phyloP scores from a whole-genome alignment of 2,888 invertebrate species.

The Parnassius glacialis region DNA sequence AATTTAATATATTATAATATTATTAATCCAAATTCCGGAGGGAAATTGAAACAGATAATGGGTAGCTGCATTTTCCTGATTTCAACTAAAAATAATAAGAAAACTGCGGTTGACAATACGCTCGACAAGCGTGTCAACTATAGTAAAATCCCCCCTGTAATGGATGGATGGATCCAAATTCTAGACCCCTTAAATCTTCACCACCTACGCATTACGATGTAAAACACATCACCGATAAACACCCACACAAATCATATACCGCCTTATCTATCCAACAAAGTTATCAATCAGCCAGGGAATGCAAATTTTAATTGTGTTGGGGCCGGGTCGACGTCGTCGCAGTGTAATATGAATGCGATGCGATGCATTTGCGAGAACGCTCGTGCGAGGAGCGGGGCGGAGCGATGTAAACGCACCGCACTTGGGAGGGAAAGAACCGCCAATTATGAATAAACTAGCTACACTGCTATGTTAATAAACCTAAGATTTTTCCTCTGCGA shows the following conservation, averaged over 20 bases:
- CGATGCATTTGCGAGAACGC: slow-evolving; percentile 59
- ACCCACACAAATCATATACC: slow-evolving; percentile 55
- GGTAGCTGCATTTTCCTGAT: no score
- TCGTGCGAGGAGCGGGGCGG: slow-evolving; percentile 47
- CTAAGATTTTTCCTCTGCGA: slow-evolving; percentile 72
- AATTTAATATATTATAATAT: no score
- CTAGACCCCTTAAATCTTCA: slow-evolving; percentile 3
- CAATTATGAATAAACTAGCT: slow-evolving; percentile 79
- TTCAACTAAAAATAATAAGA: no score
- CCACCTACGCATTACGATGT: slow-evolving; percentile 15
- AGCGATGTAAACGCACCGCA: slow-evolving; percentile 44
- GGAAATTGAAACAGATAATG: no score
- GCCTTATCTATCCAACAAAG: slow-evolving; percentile 64
- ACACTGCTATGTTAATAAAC: slow-evolving; percentile 75
- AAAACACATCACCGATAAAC: slow-evolving; percentile 30
- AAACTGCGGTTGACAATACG: no score
- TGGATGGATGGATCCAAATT: not conserved
- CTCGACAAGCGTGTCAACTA: no score
- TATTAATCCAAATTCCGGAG: no score
- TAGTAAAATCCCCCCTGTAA: no score
- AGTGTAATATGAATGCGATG: slow-evolving; percentile 62
- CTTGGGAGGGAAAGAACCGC: slow-evolving; percentile 63
- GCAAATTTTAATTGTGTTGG: slow-evolving; percentile 74
- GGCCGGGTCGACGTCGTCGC: slow-evolving; percentile 56
- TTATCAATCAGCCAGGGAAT: slow-evolving; percentile 73